Conservation (phyloP, 2,113 vertebrate genomes). For the Cheirogaleus medius region DNA sequence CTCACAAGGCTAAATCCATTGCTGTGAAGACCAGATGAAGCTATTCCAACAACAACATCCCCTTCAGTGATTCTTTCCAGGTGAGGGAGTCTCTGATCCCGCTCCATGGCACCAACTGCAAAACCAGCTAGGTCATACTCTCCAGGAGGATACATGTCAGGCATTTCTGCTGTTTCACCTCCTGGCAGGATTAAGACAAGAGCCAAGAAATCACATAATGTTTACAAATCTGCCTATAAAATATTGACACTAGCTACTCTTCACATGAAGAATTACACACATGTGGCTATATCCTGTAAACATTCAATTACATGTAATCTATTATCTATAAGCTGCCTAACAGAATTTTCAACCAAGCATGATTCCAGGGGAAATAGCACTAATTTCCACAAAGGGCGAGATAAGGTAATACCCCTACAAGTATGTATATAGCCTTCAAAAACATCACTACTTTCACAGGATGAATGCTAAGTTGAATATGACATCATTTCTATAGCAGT, state of each 20-base stretch:
- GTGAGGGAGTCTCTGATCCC: constrained; percentile 89
- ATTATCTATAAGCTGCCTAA: background rate
- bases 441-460: background rate
- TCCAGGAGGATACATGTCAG: constrained; percentile 90
- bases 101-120: constrained; percentile 93
- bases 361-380: background rate
- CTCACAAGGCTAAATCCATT: constrained; percentile 97
- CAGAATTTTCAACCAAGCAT: background rate
- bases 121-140: constrained; percentile 97
- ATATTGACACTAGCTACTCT: background rate
- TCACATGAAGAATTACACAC: background rate
- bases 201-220: background rate
- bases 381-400: background rate
- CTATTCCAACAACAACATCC: constrained; percentile 91
- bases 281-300: background rate
- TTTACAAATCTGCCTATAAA: background rate
- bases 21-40: constrained; percentile 97
- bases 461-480: background rate
- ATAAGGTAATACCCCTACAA: background rate
- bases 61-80: constrained; percentile 88
- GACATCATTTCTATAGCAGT: background rate
- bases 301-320: background rate
- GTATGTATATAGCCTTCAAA: background rate
- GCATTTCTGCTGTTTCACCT: constrained; percentile 98
- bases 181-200: constrained; percentile 81